Percentiles rank a stretch among this genome's conserved stretches.
phyloP scores from a whole-genome alignment of 2,113 vertebrate species.

The Nesospiza acunhae region DNA sequence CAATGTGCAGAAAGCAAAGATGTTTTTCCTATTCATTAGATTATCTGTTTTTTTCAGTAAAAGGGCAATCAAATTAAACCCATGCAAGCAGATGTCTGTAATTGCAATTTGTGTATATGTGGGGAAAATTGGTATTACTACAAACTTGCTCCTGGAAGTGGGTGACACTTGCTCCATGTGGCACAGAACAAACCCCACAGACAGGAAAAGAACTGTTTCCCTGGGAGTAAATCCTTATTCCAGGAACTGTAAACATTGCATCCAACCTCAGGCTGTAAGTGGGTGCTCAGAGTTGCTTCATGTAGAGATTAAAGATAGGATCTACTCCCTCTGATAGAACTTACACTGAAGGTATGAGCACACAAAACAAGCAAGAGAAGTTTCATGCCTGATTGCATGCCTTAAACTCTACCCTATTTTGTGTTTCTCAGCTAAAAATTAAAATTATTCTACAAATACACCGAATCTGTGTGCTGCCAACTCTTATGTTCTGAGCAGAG shows the following conservation, averaged over 20 bases:
- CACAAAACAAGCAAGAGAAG: not conserved
- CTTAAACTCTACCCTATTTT: conserved; percentile 20
- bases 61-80: not conserved
- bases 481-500: not conserved
- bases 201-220: not conserved
- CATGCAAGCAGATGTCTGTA: not conserved
- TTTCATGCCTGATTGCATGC: conserved; percentile 1
- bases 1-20: not conserved
- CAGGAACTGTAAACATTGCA: not conserved
- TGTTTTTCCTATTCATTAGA: not conserved
- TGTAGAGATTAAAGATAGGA: not conserved
- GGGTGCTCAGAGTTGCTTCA: not conserved
- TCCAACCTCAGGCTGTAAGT: not conserved
- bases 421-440: conserved; percentile 50
- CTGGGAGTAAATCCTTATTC: not conserved
- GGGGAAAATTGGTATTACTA: not conserved
- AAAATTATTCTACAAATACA: conserved; percentile 9
- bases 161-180: not conserved
- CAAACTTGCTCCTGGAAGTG: not conserved
- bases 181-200: not conserved
- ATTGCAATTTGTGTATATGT: not conserved
- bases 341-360: not conserved
- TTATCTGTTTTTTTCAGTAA: not conserved
- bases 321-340: not conserved
- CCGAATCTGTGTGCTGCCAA: not conserved